Base-by-base conservation (phyloP, 2,888 invertebrate species). In the Lacanobia wlatinum region DNA sequence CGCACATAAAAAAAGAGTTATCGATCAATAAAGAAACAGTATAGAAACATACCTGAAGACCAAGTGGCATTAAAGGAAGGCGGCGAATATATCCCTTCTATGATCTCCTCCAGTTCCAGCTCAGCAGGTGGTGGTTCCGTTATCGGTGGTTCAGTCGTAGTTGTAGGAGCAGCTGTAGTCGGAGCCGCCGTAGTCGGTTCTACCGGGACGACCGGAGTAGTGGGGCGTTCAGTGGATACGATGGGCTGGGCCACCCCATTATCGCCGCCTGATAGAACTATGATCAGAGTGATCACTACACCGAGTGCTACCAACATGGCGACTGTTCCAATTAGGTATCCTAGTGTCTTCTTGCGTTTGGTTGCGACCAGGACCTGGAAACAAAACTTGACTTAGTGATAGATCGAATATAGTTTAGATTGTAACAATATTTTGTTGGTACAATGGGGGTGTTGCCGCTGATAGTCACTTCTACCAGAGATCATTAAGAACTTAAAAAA, bases 31-130 rank as follows among this genome's bases (percentile, higher is more conserved):
- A 38, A n/a, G 40, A 40, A 40, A 40, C 2, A 40, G 12, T 28
- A 9, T 14, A 23, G 2, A 48, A 21, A 43, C 70, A 63, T 94
- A 98, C 98, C 98, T 91, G 97, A 97, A 72, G 98, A 96, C 98
- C 98, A 98, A 61, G 97, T 97, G 67, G 97, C 98, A 92, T 98
- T 98, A 92, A 98, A 98, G 56, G 97, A 95, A 75, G 96, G 96
- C 0, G 98, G 96, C 18, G 97, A 93, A 78, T 97, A 97, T 76
- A 96, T 97, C 61, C 98, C 98, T 52, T 95, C 96, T 23, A 98
- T 96, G 84, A 98, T 96, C 85, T 98, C 98, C 75, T 98, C 97
- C 75, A 98, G 95, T 68, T 96, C 96, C 83, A 97, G 43, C 0
- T 80, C 83, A 6, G 46, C 23, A 38, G 48, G 67, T 6, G 76